phyloP scores from a whole-genome alignment of 2,888 invertebrate genomes.

The Halictus ligatus region DNA sequence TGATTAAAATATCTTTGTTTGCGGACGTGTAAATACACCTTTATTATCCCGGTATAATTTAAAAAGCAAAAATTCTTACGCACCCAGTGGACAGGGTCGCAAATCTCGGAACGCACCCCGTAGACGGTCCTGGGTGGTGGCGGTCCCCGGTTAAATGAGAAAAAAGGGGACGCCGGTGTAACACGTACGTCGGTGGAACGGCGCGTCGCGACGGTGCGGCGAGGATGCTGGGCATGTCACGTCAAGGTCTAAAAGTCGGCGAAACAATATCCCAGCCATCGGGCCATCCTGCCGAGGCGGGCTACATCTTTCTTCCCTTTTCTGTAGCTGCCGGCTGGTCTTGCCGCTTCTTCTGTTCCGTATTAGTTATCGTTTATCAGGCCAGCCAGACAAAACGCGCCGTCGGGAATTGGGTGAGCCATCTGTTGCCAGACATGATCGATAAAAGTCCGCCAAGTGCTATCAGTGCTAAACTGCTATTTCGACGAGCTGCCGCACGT shows the following conservation, averaged over 20 bases:
- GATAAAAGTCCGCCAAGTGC: constrained; percentile 84
- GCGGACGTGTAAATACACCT: not conserved
- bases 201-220: constrained; percentile 47
- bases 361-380: constrained; percentile 84
- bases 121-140: constrained; percentile 15
- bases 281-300: constrained; percentile 41
- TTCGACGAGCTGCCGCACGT: constrained; percentile 75
- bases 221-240: constrained; percentile 70
- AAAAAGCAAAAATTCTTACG: too few species aligned
- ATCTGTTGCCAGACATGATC: constrained; percentile 84
- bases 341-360: constrained; percentile 68
- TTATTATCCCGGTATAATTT: not conserved
- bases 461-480: constrained; percentile 81
- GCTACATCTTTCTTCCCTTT: constrained; percentile 56
- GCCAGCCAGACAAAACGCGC: constrained; percentile 72
- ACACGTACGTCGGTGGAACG: constrained; percentile 28
- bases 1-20: not conserved
- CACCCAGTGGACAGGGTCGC: not conserved
- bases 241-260: constrained; percentile 77
- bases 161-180: constrained; percentile 26
- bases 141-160: constrained; percentile 22
- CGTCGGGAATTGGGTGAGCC: constrained; percentile 82
- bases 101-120: constrained; percentile 25
- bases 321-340: constrained; percentile 47
- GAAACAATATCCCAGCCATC: constrained; percentile 79